Evolutionary conservation across 2,888 invertebrate species (phyloP).

Genomic region (Caenorhabditis panamensis): DNA sequence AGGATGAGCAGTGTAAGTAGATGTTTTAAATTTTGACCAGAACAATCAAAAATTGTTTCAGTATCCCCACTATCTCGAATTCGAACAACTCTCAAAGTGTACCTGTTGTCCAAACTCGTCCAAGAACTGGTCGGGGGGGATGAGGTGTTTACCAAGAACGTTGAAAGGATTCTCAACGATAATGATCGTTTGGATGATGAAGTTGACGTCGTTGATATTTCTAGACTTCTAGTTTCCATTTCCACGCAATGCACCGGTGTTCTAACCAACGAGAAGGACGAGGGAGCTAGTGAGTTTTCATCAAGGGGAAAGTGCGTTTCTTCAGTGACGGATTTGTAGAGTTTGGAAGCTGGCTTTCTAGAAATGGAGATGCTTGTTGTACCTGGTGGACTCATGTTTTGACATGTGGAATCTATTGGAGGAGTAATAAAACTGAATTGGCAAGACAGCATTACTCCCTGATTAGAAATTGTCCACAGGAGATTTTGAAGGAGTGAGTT

Average conservation of each 20-base stretch:
- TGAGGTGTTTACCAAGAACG: slow-evolving; percentile 23
- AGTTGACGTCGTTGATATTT: slow-evolving; percentile 74
- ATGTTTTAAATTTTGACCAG: too few species aligned
- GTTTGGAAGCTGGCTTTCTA: slow-evolving; percentile 48
- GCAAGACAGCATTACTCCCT: slow-evolving; percentile 78
- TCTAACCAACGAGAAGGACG: slow-evolving; percentile 55
- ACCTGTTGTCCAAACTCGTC: slow-evolving; percentile 72
- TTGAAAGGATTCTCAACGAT: slow-evolving; percentile 23
- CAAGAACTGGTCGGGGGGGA: slow-evolving; percentile 68
- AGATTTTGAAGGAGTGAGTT: slow-evolving; percentile 74
- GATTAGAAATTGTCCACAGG: slow-evolving; percentile 74
- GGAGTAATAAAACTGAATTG: slow-evolving; percentile 67
- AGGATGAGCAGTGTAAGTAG: slow-evolving; percentile 49
- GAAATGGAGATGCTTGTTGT: slow-evolving; percentile 76
- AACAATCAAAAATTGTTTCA: slow-evolving; percentile 61
- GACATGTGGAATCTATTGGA: slow-evolving; percentile 75
- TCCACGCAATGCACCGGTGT: slow-evolving; percentile 63
- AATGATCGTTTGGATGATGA: slow-evolving; percentile 51
- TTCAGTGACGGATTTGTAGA: slow-evolving; percentile 13
- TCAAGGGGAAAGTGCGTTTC: neutral
- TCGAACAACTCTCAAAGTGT: slow-evolving; percentile 74
- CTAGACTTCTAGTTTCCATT: slow-evolving; percentile 74
- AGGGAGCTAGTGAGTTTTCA: slow-evolving; percentile 45
- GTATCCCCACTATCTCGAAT: slow-evolving; percentile 75
- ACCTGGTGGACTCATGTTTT: slow-evolving; percentile 81